Conservation (phyloP, 2,888 invertebrate genomes). For the Nephrotoma appendiculata region DNA sequence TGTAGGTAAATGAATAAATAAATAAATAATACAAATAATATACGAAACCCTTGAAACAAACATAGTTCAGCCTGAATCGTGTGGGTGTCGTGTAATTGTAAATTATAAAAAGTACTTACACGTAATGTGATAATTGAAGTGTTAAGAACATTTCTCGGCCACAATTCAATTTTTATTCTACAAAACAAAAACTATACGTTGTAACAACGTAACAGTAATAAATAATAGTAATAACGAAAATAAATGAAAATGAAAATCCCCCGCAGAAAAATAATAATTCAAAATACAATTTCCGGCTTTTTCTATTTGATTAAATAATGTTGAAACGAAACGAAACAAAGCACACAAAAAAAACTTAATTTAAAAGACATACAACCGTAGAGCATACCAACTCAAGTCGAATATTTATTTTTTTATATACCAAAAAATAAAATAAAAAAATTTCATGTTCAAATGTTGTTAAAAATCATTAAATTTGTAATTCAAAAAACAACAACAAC, state of each 20-base stretch:
- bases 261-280: background rate
- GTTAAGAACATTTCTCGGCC: background rate
- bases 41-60: too few species aligned
- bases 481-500: background rate
- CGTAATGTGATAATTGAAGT: background rate
- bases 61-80: too few species aligned
- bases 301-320: background rate
- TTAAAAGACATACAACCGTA: too few species aligned
- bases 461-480: background rate
- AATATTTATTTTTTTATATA: background rate
- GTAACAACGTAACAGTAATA: background rate
- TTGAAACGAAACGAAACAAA: background rate
- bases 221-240: background rate
- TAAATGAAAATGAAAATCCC: background rate
- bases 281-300: background rate
- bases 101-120: background rate
- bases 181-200: background rate
- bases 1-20: too few species aligned
- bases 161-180: background rate
- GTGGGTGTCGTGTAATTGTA: too few species aligned
- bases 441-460: background rate
- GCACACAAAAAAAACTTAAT: background rate
- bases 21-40: too few species aligned
- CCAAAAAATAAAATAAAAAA: background rate
- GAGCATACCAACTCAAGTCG: background rate